Base-by-base conservation (phyloP, 2,113 vertebrate genomes). In the Corydoras sp. region DNA sequence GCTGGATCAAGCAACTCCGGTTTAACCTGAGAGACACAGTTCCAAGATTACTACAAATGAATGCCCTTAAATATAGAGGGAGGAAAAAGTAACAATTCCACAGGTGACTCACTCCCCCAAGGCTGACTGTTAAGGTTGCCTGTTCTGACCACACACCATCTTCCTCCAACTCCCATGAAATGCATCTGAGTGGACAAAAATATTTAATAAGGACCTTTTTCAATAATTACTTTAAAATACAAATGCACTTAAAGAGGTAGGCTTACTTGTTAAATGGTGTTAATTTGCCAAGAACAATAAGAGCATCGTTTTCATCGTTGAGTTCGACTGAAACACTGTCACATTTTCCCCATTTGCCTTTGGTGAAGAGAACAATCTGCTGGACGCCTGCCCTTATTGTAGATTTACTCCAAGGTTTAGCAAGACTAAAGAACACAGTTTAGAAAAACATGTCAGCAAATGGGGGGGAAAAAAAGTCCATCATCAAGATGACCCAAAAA, bases 351-450 rank as follows among this genome's bases (percentile, higher is more conserved):
- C 90, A 91, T 53, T 48, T 80, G 0, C 90, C 90, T 53, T 82
- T 83, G 73, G 85, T 86, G 69, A 90, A 91, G 73, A 91, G 72
- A 79, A 90, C 89, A 83, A 90, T 84, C 81, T 89, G 86, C 3
- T 71, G 87, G 72, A 86, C 80, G 30, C 64, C 65, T 0, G 79
- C 2, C 0, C 88, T 86, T 64, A 91, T 80, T 13, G 80, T 82
- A 31, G 61, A 80, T 29, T 15, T 64, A 24, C 68, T 73, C 7
- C 48, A 62, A 10, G 58, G 71, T 30, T 56, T 43, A 55, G 32
- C 9, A 5, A 63, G 31, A 61, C 69, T 78, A 24, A 24, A 24
- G 18, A 24, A 24, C 18, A 24, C 18, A 24, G 18, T 24, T 24
- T 24, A 24, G 18, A 24, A 24, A 24, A 24, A 24, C 18, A 24